A percentile compares a stretch with the other conserved stretches of the same genome.
Conservation (phyloP, 30 jellyfish, hydroid and myxozoan species). For the Nemopilema nomurai region DNA sequence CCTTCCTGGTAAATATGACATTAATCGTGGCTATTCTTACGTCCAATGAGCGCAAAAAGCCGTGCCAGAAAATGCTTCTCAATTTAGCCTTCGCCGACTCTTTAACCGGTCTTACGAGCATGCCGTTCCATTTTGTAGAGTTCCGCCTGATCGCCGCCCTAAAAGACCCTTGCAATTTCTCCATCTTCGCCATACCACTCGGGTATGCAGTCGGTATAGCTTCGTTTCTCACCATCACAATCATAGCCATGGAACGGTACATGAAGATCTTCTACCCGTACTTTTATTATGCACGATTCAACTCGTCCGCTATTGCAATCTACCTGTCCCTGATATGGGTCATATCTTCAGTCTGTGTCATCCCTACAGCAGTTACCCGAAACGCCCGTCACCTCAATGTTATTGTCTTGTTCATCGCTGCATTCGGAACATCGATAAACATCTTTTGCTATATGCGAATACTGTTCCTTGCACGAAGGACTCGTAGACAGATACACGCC, state of each 20-base stretch:
- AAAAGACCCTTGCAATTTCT: conserved; percentile 40
- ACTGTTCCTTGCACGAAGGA: conserved; percentile 27
- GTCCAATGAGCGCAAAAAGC: conserved; percentile 34
- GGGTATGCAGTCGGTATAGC: conserved; percentile 32
- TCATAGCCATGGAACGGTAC: conserved; percentile 50
- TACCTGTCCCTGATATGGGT: conserved; percentile 19
- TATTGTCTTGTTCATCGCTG: background rate
- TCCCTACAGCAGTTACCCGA: background rate
- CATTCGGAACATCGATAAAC: conserved; percentile 18
- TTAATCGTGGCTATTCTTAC: conserved; percentile 18
- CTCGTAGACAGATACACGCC: conserved; percentile 29
- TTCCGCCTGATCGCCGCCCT: conserved; percentile 4
- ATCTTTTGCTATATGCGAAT: conserved; percentile 20
- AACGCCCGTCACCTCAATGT: background rate
- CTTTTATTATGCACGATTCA: conserved; percentile 14
- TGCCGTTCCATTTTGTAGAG: conserved; percentile 26
- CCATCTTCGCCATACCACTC: conserved; percentile 22
- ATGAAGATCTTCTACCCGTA: conserved; percentile 44
- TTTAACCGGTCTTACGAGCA: conserved; percentile 20
- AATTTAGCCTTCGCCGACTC: conserved; percentile 44
- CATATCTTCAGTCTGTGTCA: background rate
- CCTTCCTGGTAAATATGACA: conserved; percentile 8
- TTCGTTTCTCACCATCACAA: conserved; percentile 29
- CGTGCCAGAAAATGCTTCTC: conserved; percentile 35
- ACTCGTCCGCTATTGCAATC: background rate